Conservation (phyloP, 2,797 vertebrate species). For the Sebastolobus altivelis region DNA sequence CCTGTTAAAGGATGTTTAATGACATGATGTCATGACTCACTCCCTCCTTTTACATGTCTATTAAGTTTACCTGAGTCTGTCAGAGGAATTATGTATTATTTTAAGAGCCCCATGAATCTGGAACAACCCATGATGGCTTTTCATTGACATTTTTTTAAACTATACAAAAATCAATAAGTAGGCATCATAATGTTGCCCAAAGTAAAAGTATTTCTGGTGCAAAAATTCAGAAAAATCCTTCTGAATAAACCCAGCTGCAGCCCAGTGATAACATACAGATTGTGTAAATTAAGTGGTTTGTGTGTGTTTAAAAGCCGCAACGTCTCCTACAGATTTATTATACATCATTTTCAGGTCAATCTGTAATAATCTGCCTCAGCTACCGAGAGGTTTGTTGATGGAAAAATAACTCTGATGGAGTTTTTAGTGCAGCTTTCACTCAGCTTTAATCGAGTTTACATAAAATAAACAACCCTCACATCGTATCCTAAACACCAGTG, state of each 20-base stretch:
- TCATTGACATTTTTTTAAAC: background rate
- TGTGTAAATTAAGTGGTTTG: constrained; percentile 37
- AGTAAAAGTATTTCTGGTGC: background rate
- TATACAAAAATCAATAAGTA: background rate
- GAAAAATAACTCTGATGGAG: constrained; percentile 50
- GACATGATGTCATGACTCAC: constrained; percentile 46
- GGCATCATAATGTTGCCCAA: background rate
- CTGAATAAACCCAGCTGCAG: constrained; percentile 12
- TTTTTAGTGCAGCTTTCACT: constrained; percentile 25
- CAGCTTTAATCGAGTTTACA: constrained; percentile 17
- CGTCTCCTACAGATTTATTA: constrained; percentile 21
- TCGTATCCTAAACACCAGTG: background rate
- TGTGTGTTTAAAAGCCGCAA: constrained; percentile 22
- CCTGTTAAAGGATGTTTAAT: constrained; percentile 41
- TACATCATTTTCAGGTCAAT: constrained; percentile 29
- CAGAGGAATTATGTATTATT: constrained; percentile 70
- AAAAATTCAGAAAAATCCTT: constrained; percentile 26
- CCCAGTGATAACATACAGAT: constrained; percentile 18
- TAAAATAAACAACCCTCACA: constrained; percentile 47
- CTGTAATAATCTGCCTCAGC: constrained; percentile 17
- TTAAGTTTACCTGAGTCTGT: constrained; percentile 65
- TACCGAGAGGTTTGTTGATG: constrained; percentile 53
- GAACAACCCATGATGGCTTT: constrained; percentile 60
- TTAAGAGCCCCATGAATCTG: constrained; percentile 74
- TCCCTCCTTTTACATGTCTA: constrained; percentile 55